phyloP scores from a whole-genome alignment of 2,113 vertebrate species.

The Phyllostomus hastatus region DNA sequence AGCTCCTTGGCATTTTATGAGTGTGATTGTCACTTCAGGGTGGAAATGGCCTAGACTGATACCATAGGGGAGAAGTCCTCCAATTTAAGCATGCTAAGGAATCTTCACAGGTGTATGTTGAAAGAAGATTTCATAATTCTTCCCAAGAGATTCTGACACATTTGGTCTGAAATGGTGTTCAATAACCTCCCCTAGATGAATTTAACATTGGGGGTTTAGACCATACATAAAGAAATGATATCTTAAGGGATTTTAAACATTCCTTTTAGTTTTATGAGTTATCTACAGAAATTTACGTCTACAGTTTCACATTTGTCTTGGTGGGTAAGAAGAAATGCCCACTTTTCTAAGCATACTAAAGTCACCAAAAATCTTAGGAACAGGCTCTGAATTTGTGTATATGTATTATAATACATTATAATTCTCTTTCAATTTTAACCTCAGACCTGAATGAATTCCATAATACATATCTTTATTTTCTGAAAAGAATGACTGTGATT shows the following conservation, averaged over 20 bases:
- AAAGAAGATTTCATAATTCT: background rate
- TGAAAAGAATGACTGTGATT: background rate
- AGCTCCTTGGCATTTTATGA: background rate
- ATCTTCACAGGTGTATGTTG: background rate
- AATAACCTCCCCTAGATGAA: background rate
- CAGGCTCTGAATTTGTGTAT: conserved; percentile 20
- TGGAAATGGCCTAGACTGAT: background rate
- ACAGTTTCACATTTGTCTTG: background rate
- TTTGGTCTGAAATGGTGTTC: background rate
- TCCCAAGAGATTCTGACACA: background rate
- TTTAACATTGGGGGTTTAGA: background rate
- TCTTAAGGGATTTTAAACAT: background rate
- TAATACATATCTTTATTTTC: background rate
- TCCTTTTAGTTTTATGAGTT: background rate
- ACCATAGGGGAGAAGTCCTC: background rate
- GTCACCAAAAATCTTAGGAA: conserved; percentile 27
- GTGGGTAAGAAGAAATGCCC: background rate
- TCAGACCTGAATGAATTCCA: conserved; percentile 18
- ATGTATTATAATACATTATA: conserved; percentile 7
- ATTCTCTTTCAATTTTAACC: conserved; percentile 42
- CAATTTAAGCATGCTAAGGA: background rate
- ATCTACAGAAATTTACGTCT: background rate
- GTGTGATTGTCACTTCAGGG: background rate
- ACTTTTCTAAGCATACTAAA: background rate
- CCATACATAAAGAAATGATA: background rate